phyloP scores from a whole-genome alignment of 2,797 vertebrate species.

The Macroramphosus scolopax region DNA sequence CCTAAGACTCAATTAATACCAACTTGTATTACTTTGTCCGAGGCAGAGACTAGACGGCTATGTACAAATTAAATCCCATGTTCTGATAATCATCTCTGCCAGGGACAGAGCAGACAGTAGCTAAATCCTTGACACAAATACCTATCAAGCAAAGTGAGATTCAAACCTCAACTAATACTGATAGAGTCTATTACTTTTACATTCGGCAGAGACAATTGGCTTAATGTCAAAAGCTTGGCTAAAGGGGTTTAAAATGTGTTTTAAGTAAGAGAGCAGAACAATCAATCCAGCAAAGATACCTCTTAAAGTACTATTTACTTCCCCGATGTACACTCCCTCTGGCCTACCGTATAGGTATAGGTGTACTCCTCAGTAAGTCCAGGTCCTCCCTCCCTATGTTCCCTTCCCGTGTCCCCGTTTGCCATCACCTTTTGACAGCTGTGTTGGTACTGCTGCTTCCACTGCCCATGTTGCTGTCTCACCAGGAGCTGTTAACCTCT shows the following conservation, averaged over 20 bases:
- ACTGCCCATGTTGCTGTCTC: conserved; percentile 69
- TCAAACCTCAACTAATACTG: not conserved
- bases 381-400: not conserved
- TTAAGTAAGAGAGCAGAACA: no score
- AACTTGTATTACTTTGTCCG: no score
- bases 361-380: no score
- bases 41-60: no score
- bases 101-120: conserved; percentile 3
- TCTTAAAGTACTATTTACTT: not conserved
- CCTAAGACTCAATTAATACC: no score
- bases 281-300: not conserved
- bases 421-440: conserved; percentile 63
- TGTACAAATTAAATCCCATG: no score
- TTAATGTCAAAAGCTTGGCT: no score
- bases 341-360: not conserved
- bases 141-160: no score
- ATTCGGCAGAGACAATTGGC: no score
- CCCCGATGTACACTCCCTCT: conserved; percentile 4
- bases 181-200: no score
- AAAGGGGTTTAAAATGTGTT: no score
- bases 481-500: conserved; percentile 35
- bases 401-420: conserved; percentile 3
- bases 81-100: conserved; percentile 34
- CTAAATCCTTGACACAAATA: no score
- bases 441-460: conserved; percentile 64